A percentile compares a stretch with the other conserved stretches of the same genome.
These are phyloP conservation scores for Palythoa grandis DNA, from an alignment of 92 coral and sea anemone species.

Conservation along the genomic window DNA sequence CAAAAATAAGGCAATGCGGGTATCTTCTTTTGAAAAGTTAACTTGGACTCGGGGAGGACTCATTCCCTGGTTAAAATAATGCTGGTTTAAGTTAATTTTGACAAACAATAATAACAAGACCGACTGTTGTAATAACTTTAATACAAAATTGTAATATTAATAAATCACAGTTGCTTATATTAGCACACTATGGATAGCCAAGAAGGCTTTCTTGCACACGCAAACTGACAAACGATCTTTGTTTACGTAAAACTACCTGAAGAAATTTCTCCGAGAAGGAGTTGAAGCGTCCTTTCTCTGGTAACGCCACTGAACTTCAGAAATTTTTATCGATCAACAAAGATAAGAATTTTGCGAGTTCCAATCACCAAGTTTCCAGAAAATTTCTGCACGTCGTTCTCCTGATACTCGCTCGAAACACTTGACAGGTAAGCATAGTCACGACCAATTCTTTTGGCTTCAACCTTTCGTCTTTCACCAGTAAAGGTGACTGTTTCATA, in stretches of 20 bases:
- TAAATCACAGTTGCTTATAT: too few species aligned
- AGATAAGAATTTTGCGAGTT: constrained; percentile 48
- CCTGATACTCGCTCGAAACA: constrained; percentile 45
- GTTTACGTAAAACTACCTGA: not conserved
- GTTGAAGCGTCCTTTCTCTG: constrained; percentile 13
- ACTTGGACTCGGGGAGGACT: too few species aligned
- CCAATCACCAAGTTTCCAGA: constrained; percentile 51
- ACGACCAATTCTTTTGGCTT: too few species aligned
- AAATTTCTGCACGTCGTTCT: constrained; percentile 32
- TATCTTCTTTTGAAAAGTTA: too few species aligned
- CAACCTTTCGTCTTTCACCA: not conserved
- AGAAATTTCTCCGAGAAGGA: constrained; percentile 8
- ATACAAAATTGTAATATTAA: too few species aligned
- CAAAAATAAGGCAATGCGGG: too few species aligned
- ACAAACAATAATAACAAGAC: too few species aligned
- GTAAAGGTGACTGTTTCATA: not conserved
- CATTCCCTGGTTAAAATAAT: too few species aligned
- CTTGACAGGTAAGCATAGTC: constrained; percentile 15
- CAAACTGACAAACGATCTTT: constrained; percentile 28
- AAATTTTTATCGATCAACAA: not conserved
- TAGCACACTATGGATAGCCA: constrained; percentile 33
- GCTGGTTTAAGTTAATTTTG: too few species aligned
- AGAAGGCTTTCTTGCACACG: constrained; percentile 55
- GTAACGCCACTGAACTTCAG: not conserved
- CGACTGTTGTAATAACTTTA: too few species aligned